Evolutionary conservation across 1,140 invertebrate species (phyloP).

Genomic region (Drosophila teissieri): DNA sequence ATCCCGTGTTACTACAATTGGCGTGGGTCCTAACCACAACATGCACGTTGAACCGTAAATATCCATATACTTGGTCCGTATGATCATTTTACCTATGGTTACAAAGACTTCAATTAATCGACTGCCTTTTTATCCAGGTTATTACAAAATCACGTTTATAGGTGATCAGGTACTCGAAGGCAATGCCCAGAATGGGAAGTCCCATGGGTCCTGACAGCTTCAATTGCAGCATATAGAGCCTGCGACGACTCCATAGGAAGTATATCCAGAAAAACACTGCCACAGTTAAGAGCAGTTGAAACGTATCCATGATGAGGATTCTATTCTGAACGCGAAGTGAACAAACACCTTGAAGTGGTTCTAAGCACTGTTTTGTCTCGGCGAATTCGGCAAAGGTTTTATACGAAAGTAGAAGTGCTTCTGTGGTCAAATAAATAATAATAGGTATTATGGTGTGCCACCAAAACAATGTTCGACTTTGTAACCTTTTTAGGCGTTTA

Average conservation of each 20-base stretch:
- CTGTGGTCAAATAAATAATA: slow-evolving; percentile 2
- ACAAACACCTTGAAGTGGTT: not conserved
- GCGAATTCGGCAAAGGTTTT: not conserved
- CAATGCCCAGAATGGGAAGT: slow-evolving; percentile 54
- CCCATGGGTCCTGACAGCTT: slow-evolving; percentile 60
- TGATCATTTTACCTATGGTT: not conserved
- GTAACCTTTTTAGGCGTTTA: not conserved
- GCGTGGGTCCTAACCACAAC: slow-evolving; percentile 54
- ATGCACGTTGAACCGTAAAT: slow-evolving; percentile 44
- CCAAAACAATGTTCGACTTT: not conserved
- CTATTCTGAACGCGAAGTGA: not conserved
- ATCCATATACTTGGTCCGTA: not conserved
- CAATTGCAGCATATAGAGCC: slow-evolving; percentile 49
- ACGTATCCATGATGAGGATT: slow-evolving; percentile 15
- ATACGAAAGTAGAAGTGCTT: not conserved
- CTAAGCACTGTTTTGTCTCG: not conserved
- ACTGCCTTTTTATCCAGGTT: accelerated
- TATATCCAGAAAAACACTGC: slow-evolving; percentile 49
- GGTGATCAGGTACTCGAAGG: not conserved
- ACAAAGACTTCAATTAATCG: not conserved
- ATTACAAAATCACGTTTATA: slow-evolving; percentile 22
- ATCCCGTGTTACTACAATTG: slow-evolving; percentile 47
- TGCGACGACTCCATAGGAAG: slow-evolving; percentile 68
- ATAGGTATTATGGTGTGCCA: not conserved
- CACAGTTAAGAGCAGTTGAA: not conserved